Conservation (phyloP, 2,888 invertebrate genomes). For the Byasa hedistus region DNA sequence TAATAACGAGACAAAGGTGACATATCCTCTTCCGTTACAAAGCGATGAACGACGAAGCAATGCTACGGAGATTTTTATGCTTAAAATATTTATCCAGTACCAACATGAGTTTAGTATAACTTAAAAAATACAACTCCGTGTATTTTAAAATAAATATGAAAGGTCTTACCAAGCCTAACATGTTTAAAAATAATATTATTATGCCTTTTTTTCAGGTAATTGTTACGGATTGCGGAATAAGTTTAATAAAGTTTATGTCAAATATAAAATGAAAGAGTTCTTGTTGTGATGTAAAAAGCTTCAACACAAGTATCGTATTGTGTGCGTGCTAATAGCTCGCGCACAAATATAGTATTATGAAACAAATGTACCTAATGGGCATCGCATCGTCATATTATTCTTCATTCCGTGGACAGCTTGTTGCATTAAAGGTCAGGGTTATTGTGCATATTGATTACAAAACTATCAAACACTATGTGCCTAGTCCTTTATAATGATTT, state of each 20-base stretch:
- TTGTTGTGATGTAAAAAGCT: neutral
- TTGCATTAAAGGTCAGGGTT: constrained; percentile 71
- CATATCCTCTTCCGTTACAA: neutral
- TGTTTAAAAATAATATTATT: neutral
- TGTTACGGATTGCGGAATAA: neutral
- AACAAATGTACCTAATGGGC: constrained; percentile 40
- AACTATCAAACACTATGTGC: constrained; percentile 39
- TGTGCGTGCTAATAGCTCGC: neutral
- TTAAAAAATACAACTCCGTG: neutral
- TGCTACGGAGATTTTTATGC: neutral
- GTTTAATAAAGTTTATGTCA: neutral
- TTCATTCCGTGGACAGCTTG: constrained; percentile 57
- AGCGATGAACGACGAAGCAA: neutral
- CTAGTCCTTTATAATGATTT: neutral
- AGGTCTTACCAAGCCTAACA: neutral
- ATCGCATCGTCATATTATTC: constrained; percentile 50
- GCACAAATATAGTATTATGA: constrained; percentile 47
- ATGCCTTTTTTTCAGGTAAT: neutral
- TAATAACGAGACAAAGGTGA: neutral
- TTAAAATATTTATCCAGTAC: neutral
- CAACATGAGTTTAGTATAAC: neutral
- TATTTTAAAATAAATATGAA: neutral
- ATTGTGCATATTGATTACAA: constrained; percentile 64
- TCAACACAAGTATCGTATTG: neutral
- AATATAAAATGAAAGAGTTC: too few relatives aligned